Conservation (phyloP, 2,797 vertebrate genomes). For the Ambastaia sidthimunki region DNA sequence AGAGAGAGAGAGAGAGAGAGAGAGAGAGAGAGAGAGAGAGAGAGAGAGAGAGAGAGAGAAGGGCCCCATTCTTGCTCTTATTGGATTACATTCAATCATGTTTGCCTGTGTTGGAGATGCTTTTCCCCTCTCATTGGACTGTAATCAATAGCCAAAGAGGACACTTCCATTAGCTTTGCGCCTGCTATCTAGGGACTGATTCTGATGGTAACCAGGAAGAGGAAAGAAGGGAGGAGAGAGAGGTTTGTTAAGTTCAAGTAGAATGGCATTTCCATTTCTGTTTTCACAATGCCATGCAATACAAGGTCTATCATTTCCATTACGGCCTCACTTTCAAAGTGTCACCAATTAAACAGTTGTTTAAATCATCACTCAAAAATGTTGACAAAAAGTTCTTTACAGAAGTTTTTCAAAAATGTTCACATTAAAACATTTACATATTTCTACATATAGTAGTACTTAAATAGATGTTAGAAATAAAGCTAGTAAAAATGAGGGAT, state of each 20-base stretch:
- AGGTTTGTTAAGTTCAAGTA: slow-evolving; percentile 53
- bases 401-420: not conserved
- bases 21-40: not conserved
- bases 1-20: slow-evolving; percentile 3
- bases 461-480: too few species aligned
- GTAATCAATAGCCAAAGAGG: slow-evolving; percentile 63
- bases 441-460: too few species aligned
- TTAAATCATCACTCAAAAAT: not conserved
- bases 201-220: slow-evolving; percentile 53
- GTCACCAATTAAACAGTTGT: not conserved
- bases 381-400: not conserved
- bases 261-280: slow-evolving; percentile 22
- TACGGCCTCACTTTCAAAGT: not conserved
- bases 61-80: slow-evolving; percentile 55
- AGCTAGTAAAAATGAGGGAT: too few species aligned
- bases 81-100: slow-evolving; percentile 66
- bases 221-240: not conserved
- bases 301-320: slow-evolving; percentile 6
- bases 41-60: slow-evolving; percentile 11
- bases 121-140: slow-evolving; percentile 41
- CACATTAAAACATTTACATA: not conserved
- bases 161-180: slow-evolving; percentile 62
- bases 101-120: slow-evolving; percentile 56
- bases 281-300: slow-evolving; percentile 8
- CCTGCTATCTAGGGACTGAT: slow-evolving; percentile 54